phyloP scores from a whole-genome alignment of 1,140 invertebrate genomes.

The Zophobas morio region DNA sequence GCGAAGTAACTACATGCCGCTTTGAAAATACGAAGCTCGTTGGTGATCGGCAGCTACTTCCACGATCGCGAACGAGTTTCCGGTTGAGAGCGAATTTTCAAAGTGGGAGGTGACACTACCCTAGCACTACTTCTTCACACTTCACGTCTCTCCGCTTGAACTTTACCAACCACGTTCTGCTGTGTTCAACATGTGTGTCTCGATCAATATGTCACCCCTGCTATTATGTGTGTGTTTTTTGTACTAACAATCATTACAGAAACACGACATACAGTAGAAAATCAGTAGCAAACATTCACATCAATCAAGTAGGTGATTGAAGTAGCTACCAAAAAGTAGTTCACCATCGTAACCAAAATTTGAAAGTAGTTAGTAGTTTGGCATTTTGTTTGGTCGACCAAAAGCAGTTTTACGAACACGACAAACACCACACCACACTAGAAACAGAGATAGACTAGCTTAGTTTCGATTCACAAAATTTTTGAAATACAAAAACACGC shows the following conservation, averaged over 20 bases:
- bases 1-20: not conserved
- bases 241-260: conserved; percentile 37
- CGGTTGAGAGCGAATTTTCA: not conserved
- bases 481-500: conserved; percentile 17
- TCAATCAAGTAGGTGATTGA: conserved; percentile 22
- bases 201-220: conserved; percentile 64
- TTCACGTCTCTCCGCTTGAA: conserved; percentile 26
- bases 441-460: conserved; percentile 28
- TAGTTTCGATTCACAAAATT: conserved; percentile 5
- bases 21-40: not conserved
- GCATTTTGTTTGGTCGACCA: conserved; percentile 10
- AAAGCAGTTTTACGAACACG: not conserved
- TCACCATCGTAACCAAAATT: conserved; percentile 20
- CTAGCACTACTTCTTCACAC: conserved; percentile 15
- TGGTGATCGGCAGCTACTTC: not conserved
- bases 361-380: conserved; percentile 17
- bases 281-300: conserved; percentile 21
- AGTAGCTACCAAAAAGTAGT: conserved; percentile 10
- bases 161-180: conserved; percentile 8
- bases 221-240: conserved; percentile 52
- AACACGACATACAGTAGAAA: conserved; percentile 39
- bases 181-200: conserved; percentile 41
- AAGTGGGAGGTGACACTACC: not conserved
- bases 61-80: too few relatives aligned
- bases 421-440: conserved; percentile 35